Base-by-base conservation (phyloP, 2,113 vertebrate species). In the Enhydra lutris region DNA sequence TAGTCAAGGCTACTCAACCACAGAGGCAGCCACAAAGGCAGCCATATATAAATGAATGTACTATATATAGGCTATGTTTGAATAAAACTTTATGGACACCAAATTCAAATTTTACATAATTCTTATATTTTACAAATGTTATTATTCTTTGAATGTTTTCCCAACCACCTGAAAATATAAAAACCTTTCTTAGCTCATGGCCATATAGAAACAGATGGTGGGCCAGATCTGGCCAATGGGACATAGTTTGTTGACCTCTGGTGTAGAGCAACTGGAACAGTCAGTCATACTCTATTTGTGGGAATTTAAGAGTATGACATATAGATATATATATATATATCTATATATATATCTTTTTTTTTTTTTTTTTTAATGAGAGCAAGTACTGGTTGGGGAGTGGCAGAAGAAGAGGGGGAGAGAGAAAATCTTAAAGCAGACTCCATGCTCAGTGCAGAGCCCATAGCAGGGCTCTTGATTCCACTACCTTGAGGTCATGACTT, bases 61-160 rank as follows among this genome's bases (percentile, higher is more conserved):
- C 9, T 13, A 65, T 65, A 29, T 31, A 65, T 15, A 29, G 17
- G 42, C 9, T 83, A 6, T 90, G 24, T 24, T 78, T 12, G 36
- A 36, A 39, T 65, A 91, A 88, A 96, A 83, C 39, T 79, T 79
- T 67, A 65, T 42, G 14, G 61, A 26, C 59, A 65, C 9, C 36
- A 50, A 65, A 71, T 55, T 8, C 55, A 55, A 88, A 69, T 67
- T 91, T 84, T 12, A 59, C 24, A 36, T 69, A 23, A 52, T 84
- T 93, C 13, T 90, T 86, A 63, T n/a, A 87, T 91, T 89, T 92
- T 65, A 85, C 3, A 74, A 74, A 65, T 50, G 45, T 45, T 61
- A 45, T 24, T 76, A 39, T 79, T 84, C 26, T 36, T 69, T 17
- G 11, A 78, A n/a, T 42, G 82, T 88, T 94, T 55, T 71, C 0